Base-by-base conservation (phyloP, 2,888 invertebrate species). In the Zaprionus obscuricornis region DNA sequence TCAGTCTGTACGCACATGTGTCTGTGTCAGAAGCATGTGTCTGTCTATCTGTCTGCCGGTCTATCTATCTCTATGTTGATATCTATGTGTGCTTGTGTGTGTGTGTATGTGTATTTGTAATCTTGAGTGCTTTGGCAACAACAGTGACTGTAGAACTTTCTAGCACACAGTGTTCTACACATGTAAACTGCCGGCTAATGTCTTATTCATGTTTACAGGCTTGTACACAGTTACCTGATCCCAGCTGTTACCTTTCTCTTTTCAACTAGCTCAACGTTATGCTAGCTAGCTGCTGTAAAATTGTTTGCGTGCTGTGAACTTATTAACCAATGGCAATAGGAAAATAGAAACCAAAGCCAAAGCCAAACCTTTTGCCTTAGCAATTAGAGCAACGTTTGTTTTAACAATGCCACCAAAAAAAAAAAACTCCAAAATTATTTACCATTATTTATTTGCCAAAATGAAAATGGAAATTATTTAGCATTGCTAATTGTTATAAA, bases 131-230 rank as follows among this genome's bases (percentile, higher is more conserved):
- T 45, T 42, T n/a, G n/a, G n/a, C n/a, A n/a, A n/a, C n/a, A n/a
- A n/a, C n/a, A n/a, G n/a, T n/a, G n/a, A n/a, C n/a, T n/a, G n/a
- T n/a, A n/a, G n/a, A n/a, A n/a, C n/a, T n/a, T n/a, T n/a, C n/a
- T n/a, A n/a, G n/a, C n/a, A n/a, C n/a, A n/a, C n/a, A n/a, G n/a
- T n/a, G 36, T 59, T 37, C 57, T 49, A 77, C 85, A 77, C 64
- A 85, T 77, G 83, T 85, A 58, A 85, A 78, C 66, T 74, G 72
- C 50, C 59, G 78, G 55, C 64, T 78, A 71, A 81, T 81, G 81
- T 81, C 81, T 76, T 75, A 76, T 69, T 78, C 73, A 79, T 85
- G 85, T 82, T 86, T 68, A 74, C 86, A 70, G 70, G 49, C 64
- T 59, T 56, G 59, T 76, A 46, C 33, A 29, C 29, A 29, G 3